phyloP scores from a whole-genome alignment of 2,888 invertebrate genomes.

The Drosophila demipolita region DNA sequence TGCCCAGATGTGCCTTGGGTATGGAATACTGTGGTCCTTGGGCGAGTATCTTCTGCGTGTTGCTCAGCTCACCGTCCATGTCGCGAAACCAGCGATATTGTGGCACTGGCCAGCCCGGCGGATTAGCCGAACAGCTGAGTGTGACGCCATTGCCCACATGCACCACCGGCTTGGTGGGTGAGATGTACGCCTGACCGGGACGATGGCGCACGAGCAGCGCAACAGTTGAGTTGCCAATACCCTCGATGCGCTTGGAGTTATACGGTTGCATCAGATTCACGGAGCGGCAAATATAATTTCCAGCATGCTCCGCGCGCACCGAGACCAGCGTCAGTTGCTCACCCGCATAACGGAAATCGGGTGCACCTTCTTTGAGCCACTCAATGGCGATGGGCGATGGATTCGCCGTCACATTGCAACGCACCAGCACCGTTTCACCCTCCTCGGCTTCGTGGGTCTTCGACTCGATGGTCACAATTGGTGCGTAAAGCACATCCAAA shows the following conservation, averaged over 20 bases:
- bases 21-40: slow-evolving; percentile 94
- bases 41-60: slow-evolving; percentile 89
- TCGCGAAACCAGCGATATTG: slow-evolving; percentile 96
- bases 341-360: slow-evolving; percentile 93
- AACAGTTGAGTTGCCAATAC: slow-evolving; percentile 92
- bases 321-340: slow-evolving; percentile 90
- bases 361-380: slow-evolving; percentile 94
- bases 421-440: slow-evolving; percentile 92
- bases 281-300: slow-evolving; percentile 95
- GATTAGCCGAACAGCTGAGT: slow-evolving; percentile 94
- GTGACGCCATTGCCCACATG: slow-evolving; percentile 93
- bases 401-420: slow-evolving; percentile 95
- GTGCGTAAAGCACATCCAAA: slow-evolving; percentile 93
- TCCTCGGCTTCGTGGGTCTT: slow-evolving; percentile 93
- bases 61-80: slow-evolving; percentile 86
- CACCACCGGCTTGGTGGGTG: slow-evolving; percentile 93
- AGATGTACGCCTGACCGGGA: slow-evolving; percentile 93
- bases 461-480: slow-evolving; percentile 92
- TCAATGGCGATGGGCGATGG: slow-evolving; percentile 93
- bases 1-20: slow-evolving; percentile 92
- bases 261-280: slow-evolving; percentile 93
- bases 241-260: slow-evolving; percentile 89
- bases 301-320: slow-evolving; percentile 94
- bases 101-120: slow-evolving; percentile 96
- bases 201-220: slow-evolving; percentile 94